Conservation (phyloP, 1,140 invertebrate genomes). For the Agraylea sexmaculata region DNA sequence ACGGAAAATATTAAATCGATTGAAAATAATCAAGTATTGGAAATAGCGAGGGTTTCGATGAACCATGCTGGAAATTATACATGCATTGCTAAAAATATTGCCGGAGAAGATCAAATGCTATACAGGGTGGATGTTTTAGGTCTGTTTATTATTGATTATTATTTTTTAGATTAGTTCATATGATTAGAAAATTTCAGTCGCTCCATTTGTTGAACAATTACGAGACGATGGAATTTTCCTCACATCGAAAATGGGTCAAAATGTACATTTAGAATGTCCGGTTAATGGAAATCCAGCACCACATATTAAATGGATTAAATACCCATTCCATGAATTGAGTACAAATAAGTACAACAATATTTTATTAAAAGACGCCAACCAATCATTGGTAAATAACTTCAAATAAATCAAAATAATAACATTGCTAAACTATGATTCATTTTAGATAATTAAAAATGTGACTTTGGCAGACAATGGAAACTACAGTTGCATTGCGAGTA, state of each 20-base stretch:
- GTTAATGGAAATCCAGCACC: conserved; percentile 27
- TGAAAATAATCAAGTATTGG: conserved; percentile 30
- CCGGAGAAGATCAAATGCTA: conserved; percentile 27
- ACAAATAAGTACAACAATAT: conserved; percentile 20
- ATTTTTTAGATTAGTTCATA: background rate
- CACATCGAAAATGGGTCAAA: conserved; percentile 16
- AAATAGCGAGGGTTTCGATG: conserved; percentile 21
- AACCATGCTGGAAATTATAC: conserved; percentile 34
- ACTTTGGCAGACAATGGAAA: conserved; percentile 30
- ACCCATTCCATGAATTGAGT: conserved; percentile 30
- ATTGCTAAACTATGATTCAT: conserved; percentile 6
- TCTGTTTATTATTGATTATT: conserved; percentile 20
- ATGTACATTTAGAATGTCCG: conserved; percentile 29
- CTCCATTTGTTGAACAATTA: conserved; percentile 26
- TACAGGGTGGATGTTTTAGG: conserved; percentile 33
- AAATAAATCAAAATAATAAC: background rate
- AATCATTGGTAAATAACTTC: conserved; percentile 26
- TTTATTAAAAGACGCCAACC: conserved; percentile 25
- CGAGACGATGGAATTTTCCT: conserved; percentile 24
- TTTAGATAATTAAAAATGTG: conserved; percentile 29
- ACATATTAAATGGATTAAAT: conserved; percentile 30
- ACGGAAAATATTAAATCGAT: conserved; percentile 20
- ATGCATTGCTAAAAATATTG: conserved; percentile 31
- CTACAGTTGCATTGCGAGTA: conserved; percentile 34
- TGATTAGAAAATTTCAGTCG: conserved; percentile 22